Conservation (phyloP, 2,888 invertebrate species). For the Horisme vitalbata region DNA sequence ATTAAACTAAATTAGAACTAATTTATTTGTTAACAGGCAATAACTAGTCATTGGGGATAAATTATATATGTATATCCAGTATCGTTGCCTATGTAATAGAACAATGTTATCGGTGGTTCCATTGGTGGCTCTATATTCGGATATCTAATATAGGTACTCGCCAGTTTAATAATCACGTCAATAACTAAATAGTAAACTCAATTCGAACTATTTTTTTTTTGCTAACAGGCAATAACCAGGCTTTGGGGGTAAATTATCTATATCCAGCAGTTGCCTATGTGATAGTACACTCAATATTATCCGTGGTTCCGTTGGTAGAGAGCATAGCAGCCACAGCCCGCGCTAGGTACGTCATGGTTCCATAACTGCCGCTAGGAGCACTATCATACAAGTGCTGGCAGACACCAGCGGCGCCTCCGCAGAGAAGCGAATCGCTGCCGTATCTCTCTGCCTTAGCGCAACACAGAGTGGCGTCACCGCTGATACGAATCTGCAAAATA, state of each 20-base stretch:
- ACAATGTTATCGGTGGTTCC: no score
- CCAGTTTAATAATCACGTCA: no score
- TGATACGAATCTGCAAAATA: slow-evolving; percentile 91
- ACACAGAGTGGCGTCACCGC: slow-evolving; percentile 96
- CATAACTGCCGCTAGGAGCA: slow-evolving; percentile 98
- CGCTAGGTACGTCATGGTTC: slow-evolving; percentile 98
- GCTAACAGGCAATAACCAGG: no score
- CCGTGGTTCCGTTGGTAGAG: slow-evolving; percentile 57
- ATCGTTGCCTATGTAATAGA: no score
- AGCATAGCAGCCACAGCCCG: slow-evolving; percentile 90
- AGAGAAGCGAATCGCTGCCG: slow-evolving; percentile 87
- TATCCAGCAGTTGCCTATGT: slow-evolving; percentile 62
- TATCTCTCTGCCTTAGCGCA: slow-evolving; percentile 88
- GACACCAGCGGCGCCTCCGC: slow-evolving; percentile 96
- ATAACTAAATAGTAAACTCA: no score
- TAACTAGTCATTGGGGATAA: no score
- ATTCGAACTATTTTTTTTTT: no score
- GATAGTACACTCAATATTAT: slow-evolving; percentile 89
- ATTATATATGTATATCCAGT: no score
- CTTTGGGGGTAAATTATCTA: neutral
- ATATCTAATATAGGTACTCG: no score
- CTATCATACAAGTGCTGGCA: slow-evolving; percentile 99
- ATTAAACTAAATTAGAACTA: no score
- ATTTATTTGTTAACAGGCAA: no score
- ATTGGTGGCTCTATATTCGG: no score